Evolutionary conservation across 2,797 vertebrate genomes (phyloP), one percentile per base, ranked within the genome.

Genomic region (Enteromius mattozi): DNA sequence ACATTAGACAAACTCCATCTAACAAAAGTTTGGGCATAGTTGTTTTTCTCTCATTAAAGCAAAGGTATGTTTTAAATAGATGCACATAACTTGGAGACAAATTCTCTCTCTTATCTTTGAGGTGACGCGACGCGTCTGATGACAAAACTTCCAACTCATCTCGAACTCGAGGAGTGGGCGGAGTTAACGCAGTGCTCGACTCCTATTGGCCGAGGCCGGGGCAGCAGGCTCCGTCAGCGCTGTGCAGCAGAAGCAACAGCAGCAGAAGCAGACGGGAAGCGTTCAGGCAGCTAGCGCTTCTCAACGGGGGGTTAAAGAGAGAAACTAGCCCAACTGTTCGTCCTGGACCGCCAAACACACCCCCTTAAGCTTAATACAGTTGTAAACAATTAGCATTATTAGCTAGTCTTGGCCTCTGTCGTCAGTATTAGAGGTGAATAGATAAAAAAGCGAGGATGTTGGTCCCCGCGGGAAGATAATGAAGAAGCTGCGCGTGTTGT

Each of bases 401-500:
- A 87, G 17, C 68, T 56, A 59, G 72, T 75, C 14, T 83, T 78
- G 51, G 54, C 76, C 88, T 81, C 81, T 88, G 19, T 83, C 80
- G 85, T 78, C 51, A 88, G 71, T 72, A 85, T 86, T 88, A 86
- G 71, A 91, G 89, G 88, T 86, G 84, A 84, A 88, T 72, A 81
- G 63, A 66, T 82, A 87, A 91, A 91, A 93, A 91, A 93, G 95
- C 94, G 96, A 96, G 95, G 95, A 96, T 96, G 96, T 95, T 94
- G 93, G 94, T 96, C 94, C 95, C 96, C 92, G 96, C 94, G 92
- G 95, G 95, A 95, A 96, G 96, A 96, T 96, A 94, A 96, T 96
- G 96, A 96, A 96, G 94, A 95, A 94, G 94, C 93, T 94, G 94
- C 93, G 94, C 89, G 94, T 93, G 92, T 89, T 94, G 93, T 92